These are phyloP conservation scores for Bombycilla garrulus DNA, from an alignment of 2,113 vertebrate species.

Conservation along the genomic window DNA sequence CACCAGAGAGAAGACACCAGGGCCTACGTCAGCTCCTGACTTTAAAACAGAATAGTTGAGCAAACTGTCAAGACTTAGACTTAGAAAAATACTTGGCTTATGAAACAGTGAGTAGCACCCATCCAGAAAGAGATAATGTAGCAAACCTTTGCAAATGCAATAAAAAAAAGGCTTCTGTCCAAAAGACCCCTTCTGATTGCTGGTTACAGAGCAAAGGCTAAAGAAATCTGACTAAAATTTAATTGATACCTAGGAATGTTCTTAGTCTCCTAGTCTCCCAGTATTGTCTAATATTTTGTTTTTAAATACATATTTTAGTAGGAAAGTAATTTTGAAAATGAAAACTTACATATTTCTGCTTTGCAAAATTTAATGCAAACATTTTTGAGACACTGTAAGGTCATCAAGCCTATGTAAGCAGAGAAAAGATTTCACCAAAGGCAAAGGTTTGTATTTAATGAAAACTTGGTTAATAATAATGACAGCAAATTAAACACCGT, in stretches of 20 bases:
- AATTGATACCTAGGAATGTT: neutral
- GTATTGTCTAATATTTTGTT: neutral
- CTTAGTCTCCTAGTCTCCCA: neutral
- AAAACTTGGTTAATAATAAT: neutral
- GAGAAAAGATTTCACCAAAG: neutral
- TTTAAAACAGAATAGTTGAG: neutral
- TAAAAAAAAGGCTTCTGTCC: neutral
- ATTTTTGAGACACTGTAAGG: neutral
- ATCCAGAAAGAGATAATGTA: neutral
- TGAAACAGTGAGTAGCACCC: neutral
- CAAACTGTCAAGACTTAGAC: neutral
- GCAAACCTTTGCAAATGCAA: neutral
- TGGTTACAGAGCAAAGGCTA: neutral
- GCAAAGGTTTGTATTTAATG: neutral
- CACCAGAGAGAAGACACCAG: neutral
- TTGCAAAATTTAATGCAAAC: neutral
- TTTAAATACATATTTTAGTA: neutral
- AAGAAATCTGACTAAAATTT: neutral
- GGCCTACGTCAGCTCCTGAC: accelerated
- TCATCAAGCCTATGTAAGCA: neutral
- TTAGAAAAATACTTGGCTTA: neutral
- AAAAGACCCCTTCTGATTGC: neutral
- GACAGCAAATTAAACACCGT: neutral
- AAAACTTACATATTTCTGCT: neutral
- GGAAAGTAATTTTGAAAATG: neutral